A percentile compares a stretch with the other conserved stretches of the same genome.
phyloP scores from a whole-genome alignment of 2,888 invertebrate genomes.

The Alsophila aescularia region DNA sequence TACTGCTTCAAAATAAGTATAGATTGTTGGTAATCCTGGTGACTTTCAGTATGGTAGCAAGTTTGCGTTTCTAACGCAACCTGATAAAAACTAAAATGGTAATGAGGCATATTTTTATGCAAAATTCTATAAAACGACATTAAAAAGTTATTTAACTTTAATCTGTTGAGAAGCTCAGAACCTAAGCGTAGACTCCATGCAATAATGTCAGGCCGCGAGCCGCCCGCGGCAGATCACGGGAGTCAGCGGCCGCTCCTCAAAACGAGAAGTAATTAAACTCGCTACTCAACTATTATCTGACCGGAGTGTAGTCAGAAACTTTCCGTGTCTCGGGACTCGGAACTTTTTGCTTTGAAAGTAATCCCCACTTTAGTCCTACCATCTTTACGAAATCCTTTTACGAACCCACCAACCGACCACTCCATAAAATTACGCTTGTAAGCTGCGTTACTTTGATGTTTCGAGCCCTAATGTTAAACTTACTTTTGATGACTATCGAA shows the following conservation, averaged over 20 bases:
- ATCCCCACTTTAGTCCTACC: slow-evolving; percentile 60
- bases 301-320: slow-evolving; percentile 62
- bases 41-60: no score
- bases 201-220: slow-evolving; percentile 1
- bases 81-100: no score
- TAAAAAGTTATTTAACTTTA: no score
- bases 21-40: no score
- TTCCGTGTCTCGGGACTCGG: slow-evolving; percentile 63
- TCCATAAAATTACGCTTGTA: slow-evolving; percentile 33
- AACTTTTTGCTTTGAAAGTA: slow-evolving; percentile 72
- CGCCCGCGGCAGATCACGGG: slow-evolving; percentile 31
- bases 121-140: no score
- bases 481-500: slow-evolving; percentile 30
- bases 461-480: slow-evolving; percentile 22
- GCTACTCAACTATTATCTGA: slow-evolving; percentile 77
- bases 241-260: slow-evolving; percentile 51
- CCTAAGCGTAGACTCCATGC: neutral
- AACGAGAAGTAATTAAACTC: slow-evolving; percentile 80
- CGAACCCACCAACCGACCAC: slow-evolving; percentile 33
- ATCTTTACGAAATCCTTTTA: slow-evolving; percentile 61
- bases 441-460: slow-evolving; percentile 23
- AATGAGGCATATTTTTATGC: no score
- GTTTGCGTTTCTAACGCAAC: no score
- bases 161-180: neutral
- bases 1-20: no score